phyloP scores from a whole-genome alignment of 2,113 vertebrate species.

The Calidris pygmaea region DNA sequence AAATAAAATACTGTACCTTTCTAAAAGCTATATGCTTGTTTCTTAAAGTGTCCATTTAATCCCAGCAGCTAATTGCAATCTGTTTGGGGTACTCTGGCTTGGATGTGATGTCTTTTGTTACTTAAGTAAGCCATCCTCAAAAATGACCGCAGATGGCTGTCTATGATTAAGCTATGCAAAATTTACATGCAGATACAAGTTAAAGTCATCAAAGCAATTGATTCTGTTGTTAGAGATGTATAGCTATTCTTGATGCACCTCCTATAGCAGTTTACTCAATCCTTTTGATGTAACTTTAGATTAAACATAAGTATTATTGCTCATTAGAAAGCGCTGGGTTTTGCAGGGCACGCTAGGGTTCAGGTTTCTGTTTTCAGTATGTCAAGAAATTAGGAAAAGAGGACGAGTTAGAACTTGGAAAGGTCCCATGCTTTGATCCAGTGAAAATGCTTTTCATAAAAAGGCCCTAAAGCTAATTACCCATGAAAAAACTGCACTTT shows the following conservation, averaged over 20 bases:
- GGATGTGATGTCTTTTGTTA: not conserved
- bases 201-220: not conserved
- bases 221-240: not conserved
- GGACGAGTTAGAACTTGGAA: not conserved
- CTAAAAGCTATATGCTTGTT: not conserved
- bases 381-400: not conserved
- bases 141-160: not conserved
- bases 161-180: not conserved
- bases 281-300: not conserved
- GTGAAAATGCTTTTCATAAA: not conserved
- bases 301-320: not conserved
- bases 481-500: not conserved
- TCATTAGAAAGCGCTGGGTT: not conserved
- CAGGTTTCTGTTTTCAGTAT: not conserved
- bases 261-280: not conserved
- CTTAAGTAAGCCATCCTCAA: not conserved
- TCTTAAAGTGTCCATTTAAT: not conserved
- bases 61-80: not conserved
- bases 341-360: not conserved
- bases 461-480: not conserved
- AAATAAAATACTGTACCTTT: not conserved
- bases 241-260: not conserved
- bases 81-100: not conserved
- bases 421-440: not conserved
- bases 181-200: not conserved